Conservation (phyloP, 2,797 vertebrate species). For the Carapus acus region DNA sequence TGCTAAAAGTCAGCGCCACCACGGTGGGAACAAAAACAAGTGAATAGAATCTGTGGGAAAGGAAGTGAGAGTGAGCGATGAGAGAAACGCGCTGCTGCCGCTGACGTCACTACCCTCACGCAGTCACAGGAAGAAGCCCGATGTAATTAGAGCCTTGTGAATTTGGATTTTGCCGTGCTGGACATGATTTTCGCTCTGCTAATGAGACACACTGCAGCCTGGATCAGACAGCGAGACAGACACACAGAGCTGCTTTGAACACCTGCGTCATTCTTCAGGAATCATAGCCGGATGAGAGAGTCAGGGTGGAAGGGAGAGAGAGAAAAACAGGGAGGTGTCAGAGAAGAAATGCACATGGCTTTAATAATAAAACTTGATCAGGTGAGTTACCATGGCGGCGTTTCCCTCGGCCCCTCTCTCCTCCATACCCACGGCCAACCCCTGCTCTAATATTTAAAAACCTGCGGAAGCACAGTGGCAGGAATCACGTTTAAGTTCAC, state of each 20-base stretch:
- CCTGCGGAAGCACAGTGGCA: slow-evolving; percentile 51
- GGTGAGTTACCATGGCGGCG: slow-evolving; percentile 52
- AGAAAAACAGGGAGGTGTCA: slow-evolving; percentile 57
- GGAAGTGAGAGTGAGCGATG: slow-evolving; percentile 27
- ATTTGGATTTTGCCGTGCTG: too few species aligned
- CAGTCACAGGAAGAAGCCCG: too few species aligned
- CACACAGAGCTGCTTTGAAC: too few species aligned
- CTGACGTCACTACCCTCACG: too few species aligned
- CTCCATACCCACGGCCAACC: slow-evolving; percentile 39
- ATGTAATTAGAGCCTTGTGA: too few species aligned
- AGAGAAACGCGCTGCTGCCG: background rate
- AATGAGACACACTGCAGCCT: too few species aligned
- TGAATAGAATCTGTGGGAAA: slow-evolving; percentile 40
- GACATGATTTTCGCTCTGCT: too few species aligned
- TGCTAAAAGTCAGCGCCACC: slow-evolving; percentile 48
- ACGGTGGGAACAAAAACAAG: slow-evolving; percentile 28
- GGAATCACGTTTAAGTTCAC: slow-evolving; percentile 74
- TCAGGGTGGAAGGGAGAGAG: slow-evolving; percentile 38
- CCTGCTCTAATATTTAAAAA: slow-evolving; percentile 70
- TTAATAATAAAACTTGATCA: slow-evolving; percentile 76
- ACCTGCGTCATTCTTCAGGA: too few species aligned
- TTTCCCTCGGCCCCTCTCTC: slow-evolving; percentile 22
- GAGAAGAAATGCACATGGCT: slow-evolving; percentile 49
- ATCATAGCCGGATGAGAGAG: slow-evolving; percentile 38
- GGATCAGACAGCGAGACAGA: too few species aligned